Percentiles rank a stretch among this genome's conserved stretches.
Evolutionary conservation across 2,888 invertebrate genomes (phyloP).

Genomic region (Lithophane semibrunnea): DNA sequence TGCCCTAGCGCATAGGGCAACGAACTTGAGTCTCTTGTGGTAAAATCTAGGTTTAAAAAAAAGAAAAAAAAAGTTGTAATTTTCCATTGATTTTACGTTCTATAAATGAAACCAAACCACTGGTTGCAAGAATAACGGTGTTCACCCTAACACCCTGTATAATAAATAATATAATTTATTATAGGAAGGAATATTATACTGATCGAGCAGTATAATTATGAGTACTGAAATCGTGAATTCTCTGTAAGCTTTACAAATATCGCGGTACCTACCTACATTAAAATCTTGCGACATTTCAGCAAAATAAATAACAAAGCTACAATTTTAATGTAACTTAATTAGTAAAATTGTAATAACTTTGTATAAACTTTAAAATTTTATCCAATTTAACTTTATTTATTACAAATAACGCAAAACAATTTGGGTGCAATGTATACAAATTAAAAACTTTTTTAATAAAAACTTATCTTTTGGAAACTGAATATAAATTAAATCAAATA

Average conservation of each 20-base stretch:
- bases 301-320: background rate
- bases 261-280: background rate
- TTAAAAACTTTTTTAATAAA: slow-evolving; percentile 46
- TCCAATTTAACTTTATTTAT: slow-evolving; percentile 13
- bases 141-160: no score
- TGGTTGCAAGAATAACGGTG: no score
- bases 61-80: no score
- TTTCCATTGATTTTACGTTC: no score
- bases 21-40: no score
- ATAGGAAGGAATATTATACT: no score
- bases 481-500: slow-evolving; percentile 19
- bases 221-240: background rate
- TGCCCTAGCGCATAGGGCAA: no score
- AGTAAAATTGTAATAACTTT: background rate
- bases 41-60: no score
- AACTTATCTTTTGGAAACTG: slow-evolving; percentile 23
- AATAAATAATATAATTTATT: no score
- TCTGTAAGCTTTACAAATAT: background rate
- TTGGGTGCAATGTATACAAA: slow-evolving; percentile 1
- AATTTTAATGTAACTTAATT: background rate
- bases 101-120: no score
- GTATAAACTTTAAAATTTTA: slow-evolving; percentile 4
- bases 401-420: slow-evolving; percentile 15
- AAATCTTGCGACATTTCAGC: no score
- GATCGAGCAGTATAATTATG: no score